These are phyloP conservation scores for Zaprionus gabonicus DNA, from an alignment of 1,140 invertebrate genomes.

Conservation along the genomic window DNA sequence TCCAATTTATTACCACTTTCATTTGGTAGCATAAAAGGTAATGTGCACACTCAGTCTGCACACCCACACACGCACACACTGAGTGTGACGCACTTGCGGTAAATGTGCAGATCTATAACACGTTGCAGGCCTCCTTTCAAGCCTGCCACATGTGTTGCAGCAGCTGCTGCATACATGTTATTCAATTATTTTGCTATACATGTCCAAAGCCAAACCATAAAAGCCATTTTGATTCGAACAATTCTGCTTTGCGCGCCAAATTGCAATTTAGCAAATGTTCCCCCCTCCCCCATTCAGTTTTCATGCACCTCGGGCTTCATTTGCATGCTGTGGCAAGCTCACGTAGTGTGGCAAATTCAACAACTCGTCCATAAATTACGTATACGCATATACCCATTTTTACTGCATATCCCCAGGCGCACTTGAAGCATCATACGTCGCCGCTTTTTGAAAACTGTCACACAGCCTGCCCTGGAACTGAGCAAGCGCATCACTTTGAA, in stretches of 20 bases:
- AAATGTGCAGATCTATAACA: constrained; percentile 74
- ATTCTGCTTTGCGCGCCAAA: not conserved
- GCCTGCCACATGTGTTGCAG: constrained; percentile 7
- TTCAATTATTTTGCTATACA: constrained; percentile 63
- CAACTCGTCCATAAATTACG: constrained; percentile 40
- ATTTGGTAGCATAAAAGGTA: constrained; percentile 82
- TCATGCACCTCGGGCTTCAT: not conserved
- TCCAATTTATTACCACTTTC: constrained; percentile 84
- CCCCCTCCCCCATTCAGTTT: not conserved
- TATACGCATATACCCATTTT: constrained; percentile 65
- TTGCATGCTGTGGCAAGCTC: no score
- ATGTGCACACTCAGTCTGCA: constrained; percentile 30
- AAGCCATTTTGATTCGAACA: constrained; percentile 27
- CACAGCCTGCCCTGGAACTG: constrained; percentile 51
- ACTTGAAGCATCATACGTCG: constrained; percentile 45
- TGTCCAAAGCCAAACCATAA: constrained; percentile 23
- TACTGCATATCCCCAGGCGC: constrained; percentile 77
- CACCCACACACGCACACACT: constrained; percentile 24
- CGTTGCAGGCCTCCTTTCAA: constrained; percentile 56
- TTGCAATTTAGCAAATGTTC: constrained; percentile 6
- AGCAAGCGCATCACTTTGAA: not conserved
- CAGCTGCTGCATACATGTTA: constrained; percentile 36
- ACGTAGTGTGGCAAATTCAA: constrained; percentile 25
- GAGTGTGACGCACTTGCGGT: constrained; percentile 49
- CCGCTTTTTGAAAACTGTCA: constrained; percentile 40